These are phyloP conservation scores for Dione juno DNA, from an alignment of 2,888 invertebrate genomes.

Conservation along the genomic window DNA sequence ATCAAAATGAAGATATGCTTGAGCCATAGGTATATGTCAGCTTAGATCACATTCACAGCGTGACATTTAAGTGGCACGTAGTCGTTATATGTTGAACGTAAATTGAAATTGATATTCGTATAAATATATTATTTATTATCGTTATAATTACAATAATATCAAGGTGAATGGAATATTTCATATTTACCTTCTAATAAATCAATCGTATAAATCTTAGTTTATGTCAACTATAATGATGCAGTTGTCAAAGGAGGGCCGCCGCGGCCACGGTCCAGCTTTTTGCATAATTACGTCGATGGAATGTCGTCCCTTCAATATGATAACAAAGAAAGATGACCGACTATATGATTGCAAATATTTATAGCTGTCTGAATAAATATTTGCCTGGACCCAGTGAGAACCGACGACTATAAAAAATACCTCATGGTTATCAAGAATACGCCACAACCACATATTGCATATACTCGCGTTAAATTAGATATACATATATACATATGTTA, in stretches of 20 bases:
- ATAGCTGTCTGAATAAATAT: slow-evolving; percentile 57
- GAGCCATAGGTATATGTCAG: not conserved
- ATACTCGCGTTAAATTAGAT: not conserved
- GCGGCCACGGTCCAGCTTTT: slow-evolving; percentile 78
- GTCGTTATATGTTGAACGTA: slow-evolving; percentile 32
- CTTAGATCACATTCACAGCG: slow-evolving; percentile 1
- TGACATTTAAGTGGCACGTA: slow-evolving; percentile 40
- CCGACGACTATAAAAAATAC: slow-evolving; percentile 40
- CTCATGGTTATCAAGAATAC: not conserved
- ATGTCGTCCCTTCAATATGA: slow-evolving; percentile 78
- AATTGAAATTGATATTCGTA: slow-evolving; percentile 37
- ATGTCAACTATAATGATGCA: slow-evolving; percentile 80
- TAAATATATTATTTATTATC: slow-evolving; percentile 46
- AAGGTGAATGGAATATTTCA: slow-evolving; percentile 59
- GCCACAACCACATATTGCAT: not conserved
- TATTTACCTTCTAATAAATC: slow-evolving; percentile 72
- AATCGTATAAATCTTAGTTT: slow-evolving; percentile 78
- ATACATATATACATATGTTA: not conserved
- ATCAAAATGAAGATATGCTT: slow-evolving; percentile 1
- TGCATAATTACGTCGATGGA: slow-evolving; percentile 80
- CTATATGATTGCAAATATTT: slow-evolving; percentile 73
- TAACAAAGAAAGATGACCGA: slow-evolving; percentile 81
- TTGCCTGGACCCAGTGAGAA: slow-evolving; percentile 62
- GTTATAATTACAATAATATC: slow-evolving; percentile 45
- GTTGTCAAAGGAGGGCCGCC: slow-evolving; percentile 78